phyloP scores from a whole-genome alignment of 2,888 invertebrate species.

The Clostera curtula region DNA sequence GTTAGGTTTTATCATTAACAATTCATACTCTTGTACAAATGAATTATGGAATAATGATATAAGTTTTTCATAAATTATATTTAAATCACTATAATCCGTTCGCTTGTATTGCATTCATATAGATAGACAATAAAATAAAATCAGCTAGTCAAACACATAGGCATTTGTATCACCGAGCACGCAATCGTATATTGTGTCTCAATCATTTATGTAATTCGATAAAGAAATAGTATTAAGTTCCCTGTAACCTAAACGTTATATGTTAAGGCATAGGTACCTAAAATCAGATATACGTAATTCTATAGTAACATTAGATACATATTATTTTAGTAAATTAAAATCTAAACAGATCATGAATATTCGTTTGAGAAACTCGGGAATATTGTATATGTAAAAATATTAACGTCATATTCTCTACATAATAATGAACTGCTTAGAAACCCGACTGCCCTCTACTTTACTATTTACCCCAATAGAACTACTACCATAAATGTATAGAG shows the following conservation, averaged over 20 bases:
- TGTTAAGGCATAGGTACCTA: slow-evolving; percentile 15
- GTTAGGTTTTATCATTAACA: slow-evolving; percentile 25
- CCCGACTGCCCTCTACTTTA: too few relatives aligned
- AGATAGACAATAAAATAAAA: slow-evolving; percentile 26
- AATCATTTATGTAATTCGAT: slow-evolving; percentile 12
- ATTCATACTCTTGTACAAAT: slow-evolving; percentile 57
- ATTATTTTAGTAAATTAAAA: too few relatives aligned
- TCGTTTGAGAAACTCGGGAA: too few relatives aligned
- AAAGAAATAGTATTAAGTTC: slow-evolving; percentile 16
- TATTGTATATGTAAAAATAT: too few relatives aligned
- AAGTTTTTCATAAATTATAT: slow-evolving; percentile 5
- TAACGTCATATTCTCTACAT: too few relatives aligned
- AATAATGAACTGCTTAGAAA: too few relatives aligned
- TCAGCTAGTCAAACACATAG: slow-evolving; percentile 48
- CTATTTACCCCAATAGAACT: too few relatives aligned
- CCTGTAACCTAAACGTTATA: slow-evolving; percentile 10
- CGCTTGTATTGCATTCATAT: slow-evolving; percentile 23
- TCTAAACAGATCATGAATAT: too few relatives aligned
- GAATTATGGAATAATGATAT: slow-evolving; percentile 28
- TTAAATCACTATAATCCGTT: slow-evolving; percentile 19
- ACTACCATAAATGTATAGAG: slow-evolving; percentile 29
- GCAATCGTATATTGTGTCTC: slow-evolving; percentile 19
- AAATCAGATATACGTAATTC: slow-evolving; percentile 11
- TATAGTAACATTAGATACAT: too few relatives aligned
- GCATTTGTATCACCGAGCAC: slow-evolving; percentile 29